Evolutionary conservation across 2,888 invertebrate species (phyloP), one percentile per base, ranked within the genome.

Genomic region (Agrotis puta): DNA sequence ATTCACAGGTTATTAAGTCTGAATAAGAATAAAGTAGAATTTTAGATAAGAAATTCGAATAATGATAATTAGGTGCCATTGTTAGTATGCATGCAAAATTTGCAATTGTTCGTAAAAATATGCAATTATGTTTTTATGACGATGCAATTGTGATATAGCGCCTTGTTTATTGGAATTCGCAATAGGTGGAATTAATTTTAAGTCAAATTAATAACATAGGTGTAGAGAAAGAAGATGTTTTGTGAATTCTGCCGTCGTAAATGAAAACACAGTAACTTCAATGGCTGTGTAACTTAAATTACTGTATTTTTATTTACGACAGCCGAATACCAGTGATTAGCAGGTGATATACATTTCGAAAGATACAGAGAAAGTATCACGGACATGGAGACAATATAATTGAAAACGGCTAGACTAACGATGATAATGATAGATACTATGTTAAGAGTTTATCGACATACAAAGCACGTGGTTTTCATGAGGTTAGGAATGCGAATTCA

Each of bases 401-500:
- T 27, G 14, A 22, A 22, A 61, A 47, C 57, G 22, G 45, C 22
- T 61, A 33, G 13, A n/a, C 45, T 43, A 51, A 70, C 14, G 27
- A 43, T 43, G 14, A 56, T 57, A 20, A 54, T 57, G 24, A 54
- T n/a, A 63, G 24, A 65, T 50, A 39, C 51, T 65, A 70, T 64
- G 57, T 61, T 33, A 75, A 77, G 59, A 83, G 70, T 64, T 76
- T 73, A 75, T 79, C 73, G 75, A 69, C 74, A 64, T 70, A 69
- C 20, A 61, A 53, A 76, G 62, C 87, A 85, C 87, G 86, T 85
- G 85, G 82, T 76, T 75, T 70, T 77, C 79, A 70, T 74, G 70
- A 72, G 79, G 71, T 82, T 81, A 79, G 79, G 79, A 82, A 83
- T 86, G 82, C n/a, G n/a, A n/a, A n/a, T 72, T 73, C 84, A 81